Percentiles rank a stretch among this genome's conserved stretches.
Conservation (phyloP, 2,113 vertebrate genomes). For the Phrynosoma platyrhinos region DNA sequence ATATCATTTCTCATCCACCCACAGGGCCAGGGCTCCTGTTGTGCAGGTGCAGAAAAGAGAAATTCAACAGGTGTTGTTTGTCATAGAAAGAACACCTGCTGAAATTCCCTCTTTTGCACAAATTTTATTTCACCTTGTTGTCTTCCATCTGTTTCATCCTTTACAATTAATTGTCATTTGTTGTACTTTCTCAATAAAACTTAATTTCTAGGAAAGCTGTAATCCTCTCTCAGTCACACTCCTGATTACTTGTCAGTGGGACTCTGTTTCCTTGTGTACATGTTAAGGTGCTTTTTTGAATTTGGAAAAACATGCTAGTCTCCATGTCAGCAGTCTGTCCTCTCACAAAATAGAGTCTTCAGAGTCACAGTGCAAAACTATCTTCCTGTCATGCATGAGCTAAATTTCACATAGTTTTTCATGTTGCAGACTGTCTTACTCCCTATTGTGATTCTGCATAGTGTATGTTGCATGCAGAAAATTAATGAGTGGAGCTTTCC, state of each 20-base stretch:
- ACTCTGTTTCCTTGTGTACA: neutral
- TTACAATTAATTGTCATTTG: neutral
- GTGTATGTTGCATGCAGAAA: neutral
- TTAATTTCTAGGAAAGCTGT: neutral
- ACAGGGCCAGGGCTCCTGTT: neutral
- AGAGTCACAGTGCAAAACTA: neutral
- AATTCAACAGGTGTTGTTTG: no score
- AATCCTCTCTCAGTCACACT: neutral
- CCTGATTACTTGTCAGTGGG: neutral
- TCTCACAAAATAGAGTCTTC: neutral
- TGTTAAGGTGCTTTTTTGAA: neutral
- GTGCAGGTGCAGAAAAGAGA: no score
- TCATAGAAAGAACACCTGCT: no score
- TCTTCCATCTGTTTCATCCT: neutral
- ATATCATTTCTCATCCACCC: neutral
- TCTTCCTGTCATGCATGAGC: neutral
- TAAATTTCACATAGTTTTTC: neutral
- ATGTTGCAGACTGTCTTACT: neutral
- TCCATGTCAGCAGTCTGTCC: neutral
- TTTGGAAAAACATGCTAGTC: neutral
- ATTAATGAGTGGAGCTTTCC: neutral
- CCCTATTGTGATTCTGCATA: neutral
- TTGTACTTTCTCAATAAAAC: slow-evolving; percentile 3
- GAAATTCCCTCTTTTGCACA: no score
- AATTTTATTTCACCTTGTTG: neutral